Evolutionary conservation across 2,888 invertebrate genomes (phyloP), one percentile per base, ranked within the genome.

Genomic region (Odontocolon sp.): DNA sequence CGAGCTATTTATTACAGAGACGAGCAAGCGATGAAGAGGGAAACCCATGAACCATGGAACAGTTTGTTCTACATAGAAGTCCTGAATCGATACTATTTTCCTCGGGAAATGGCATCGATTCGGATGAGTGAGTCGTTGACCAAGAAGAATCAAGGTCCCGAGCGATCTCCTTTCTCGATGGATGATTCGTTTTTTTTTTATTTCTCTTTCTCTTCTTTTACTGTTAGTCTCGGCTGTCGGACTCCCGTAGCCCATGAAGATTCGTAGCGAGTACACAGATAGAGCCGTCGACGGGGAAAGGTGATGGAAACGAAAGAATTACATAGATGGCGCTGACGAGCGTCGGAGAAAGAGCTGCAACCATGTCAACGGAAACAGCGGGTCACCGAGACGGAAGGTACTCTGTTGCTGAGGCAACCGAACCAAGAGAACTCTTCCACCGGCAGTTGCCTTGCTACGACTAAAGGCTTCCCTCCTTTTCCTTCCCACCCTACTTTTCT

Each of bases 361-460:
- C 79, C 82, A 82, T 84, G 84, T 85, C 84, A 83, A 84, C 84
- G 86, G 86, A 87, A 87, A 84, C 86, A 84, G 82, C 84, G 83
- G 86, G 87, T 86, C 86, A 86, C 83, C 85, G 83, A 86, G 84
- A 87, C 84, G 86, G 85, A 87, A 86, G 86, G 83, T 85, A 85
- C 86, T 86, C 85, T 85, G 87, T 87, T 87, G 87, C 87, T 86
- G 85, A 84, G 87, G 87, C 87, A 86, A 87, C 86, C 70, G 76
- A 67, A 81, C 81, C 81, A 82, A 84, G 82, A 84, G 83, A 82
- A 82, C 80, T 83, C 81, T 77, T 52, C 36, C 68, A 54, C 28
- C 61, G 61, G 75, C 69, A 66, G 68, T 68, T 42, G 42, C 69
- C 5, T 66, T 50, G 36, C 56, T 33, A 31, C 50, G 72, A 80